Evolutionary conservation across 2,113 vertebrate genomes (phyloP), one percentile per base, ranked within the genome.

Genomic region (Corythaeola cristata): DNA sequence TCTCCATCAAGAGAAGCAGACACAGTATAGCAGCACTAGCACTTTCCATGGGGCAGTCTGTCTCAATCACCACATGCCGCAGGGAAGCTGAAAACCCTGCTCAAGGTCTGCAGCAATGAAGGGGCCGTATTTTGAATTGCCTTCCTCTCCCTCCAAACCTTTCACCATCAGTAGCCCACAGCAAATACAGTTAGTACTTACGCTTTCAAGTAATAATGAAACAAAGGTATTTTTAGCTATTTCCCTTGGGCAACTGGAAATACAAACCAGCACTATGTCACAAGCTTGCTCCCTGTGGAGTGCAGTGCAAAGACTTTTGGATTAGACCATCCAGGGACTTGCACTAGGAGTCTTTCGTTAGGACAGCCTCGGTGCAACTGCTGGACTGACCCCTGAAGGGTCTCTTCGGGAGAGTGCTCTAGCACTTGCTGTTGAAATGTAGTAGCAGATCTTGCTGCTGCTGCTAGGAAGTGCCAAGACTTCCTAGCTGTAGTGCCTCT

Each of bases 211-310:
- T 86, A 83, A 88, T 66, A 88, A 81, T 24, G 32, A 93, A 93
- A 80, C 45, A 88, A 95, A 81, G 53, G 47, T 75, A 81, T 74
- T 89, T 94, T 93, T 90, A 94, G 56, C 52, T 64, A 39, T 93
- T 92, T 96, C 77, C 58, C 53, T 64, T 39, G 35, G 62, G 73
- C 49, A 49, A n/a, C 8, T 69, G 64, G 69, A 88, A 93, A 62
- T 62, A 50, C 1, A 15, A 93, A 66, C 24, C 3, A 1, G 45
- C 4, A 8, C 37, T 53, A 49, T 22, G 58, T 69, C 77, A 79
- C 74, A 88, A 27, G 21, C 45, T 73, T 22, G n/a, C 47, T 73
- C 66, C 28, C 14, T 60, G 33, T 8, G 23, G 66, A 79, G 13
- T 5, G 2, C 9, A 12, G 73, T 21, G 13, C 11, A 49, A 74